Conservation (phyloP, 2,888 invertebrate genomes). For the Panzeria rudis region DNA sequence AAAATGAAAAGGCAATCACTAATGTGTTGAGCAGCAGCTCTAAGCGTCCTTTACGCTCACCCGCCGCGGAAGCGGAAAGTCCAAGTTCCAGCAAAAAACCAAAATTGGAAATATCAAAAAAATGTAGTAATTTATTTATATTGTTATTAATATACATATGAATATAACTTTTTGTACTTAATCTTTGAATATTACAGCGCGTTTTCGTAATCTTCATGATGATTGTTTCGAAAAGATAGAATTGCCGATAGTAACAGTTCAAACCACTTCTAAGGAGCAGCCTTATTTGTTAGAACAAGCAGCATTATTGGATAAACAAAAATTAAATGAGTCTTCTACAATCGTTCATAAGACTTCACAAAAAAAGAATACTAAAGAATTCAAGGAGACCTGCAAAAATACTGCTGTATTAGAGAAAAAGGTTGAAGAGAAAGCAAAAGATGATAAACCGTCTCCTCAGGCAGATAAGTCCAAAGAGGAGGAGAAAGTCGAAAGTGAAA, state of each 20-base stretch:
- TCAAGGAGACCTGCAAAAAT: not conserved
- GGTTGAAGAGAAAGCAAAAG: slow-evolving; percentile 9
- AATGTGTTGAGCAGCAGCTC: not conserved
- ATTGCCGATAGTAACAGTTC: not conserved
- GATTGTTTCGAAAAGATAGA: slow-evolving; percentile 28
- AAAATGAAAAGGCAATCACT: slow-evolving; percentile 11
- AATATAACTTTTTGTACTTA: not conserved
- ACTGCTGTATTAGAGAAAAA: not conserved
- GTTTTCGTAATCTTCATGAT: slow-evolving; percentile 33
- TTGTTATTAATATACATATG: not conserved
- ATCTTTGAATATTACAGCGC: slow-evolving; percentile 32
- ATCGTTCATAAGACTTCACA: not conserved
- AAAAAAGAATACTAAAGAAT: slow-evolving; percentile 18
- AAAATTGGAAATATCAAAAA: slow-evolving; percentile 54
- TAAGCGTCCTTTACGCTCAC: slow-evolving; percentile 57
- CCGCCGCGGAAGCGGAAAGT: slow-evolving; percentile 7
- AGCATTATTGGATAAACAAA: not conserved
- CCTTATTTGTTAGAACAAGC: not conserved
- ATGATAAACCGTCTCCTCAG: not conserved
- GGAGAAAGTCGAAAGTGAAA: not conserved
- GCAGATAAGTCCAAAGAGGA: not conserved
- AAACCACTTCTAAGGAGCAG: not conserved
- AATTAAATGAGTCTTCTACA: not conserved
- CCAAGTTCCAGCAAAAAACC: slow-evolving; percentile 37
- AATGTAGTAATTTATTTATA: slow-evolving; percentile 41